Percentiles rank a stretch among this genome's conserved stretches.
These are phyloP conservation scores for Vicugna pacos DNA, from an alignment of 2,113 vertebrate genomes.

Conservation along the genomic window DNA sequence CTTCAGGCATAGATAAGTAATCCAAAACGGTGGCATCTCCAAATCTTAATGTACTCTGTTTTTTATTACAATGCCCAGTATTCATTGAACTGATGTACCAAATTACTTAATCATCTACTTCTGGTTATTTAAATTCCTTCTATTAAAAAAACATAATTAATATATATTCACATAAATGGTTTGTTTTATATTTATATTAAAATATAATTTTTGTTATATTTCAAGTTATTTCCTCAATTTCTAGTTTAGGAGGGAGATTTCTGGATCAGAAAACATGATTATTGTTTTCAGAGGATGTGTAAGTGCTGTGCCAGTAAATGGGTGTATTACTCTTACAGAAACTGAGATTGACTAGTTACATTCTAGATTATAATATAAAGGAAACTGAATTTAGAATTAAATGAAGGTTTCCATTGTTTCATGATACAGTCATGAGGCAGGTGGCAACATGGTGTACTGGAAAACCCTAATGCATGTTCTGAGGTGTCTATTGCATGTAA, in stretches of 20 bases:
- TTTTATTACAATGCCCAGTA: not conserved
- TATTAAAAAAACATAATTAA: not conserved
- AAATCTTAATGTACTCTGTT: not conserved
- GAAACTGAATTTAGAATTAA: slow-evolving; percentile 30
- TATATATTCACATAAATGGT: not conserved
- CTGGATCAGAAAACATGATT: not conserved
- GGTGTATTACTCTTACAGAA: not conserved
- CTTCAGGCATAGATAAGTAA: not conserved
- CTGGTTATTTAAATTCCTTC: not conserved
- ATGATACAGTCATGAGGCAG: not conserved
- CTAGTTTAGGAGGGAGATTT: slow-evolving; percentile 16
- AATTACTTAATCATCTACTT: slow-evolving; percentile 45
- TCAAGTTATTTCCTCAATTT: slow-evolving; percentile 52
- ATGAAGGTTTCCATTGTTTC: not conserved
- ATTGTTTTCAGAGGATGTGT: not conserved
- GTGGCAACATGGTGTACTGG: not conserved
- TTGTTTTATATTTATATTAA: slow-evolving; percentile 31
- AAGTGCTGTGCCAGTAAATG: not conserved
- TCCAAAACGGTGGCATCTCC: not conserved
- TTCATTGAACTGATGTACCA: slow-evolving; percentile 11
- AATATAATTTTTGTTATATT: not conserved
- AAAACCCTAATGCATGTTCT: not conserved
- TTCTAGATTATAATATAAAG: not conserved
- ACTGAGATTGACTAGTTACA: slow-evolving; percentile 5
- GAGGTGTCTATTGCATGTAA: not conserved